These are phyloP conservation scores for Sclerodermus sp. DNA, from an alignment of 2,888 invertebrate species.

Conservation along the genomic window DNA sequence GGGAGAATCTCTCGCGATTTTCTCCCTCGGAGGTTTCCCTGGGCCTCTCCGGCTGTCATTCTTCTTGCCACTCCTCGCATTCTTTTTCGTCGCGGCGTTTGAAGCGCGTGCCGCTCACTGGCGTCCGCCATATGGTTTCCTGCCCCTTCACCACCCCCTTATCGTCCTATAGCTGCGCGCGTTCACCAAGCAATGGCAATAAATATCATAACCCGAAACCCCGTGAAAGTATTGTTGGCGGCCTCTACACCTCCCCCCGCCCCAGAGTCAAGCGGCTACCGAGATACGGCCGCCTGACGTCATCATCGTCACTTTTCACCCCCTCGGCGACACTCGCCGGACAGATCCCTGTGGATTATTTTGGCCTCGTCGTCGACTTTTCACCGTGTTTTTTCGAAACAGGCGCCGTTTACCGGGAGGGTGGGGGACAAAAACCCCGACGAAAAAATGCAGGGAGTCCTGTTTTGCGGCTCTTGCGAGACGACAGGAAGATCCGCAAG, in stretches of 20 bases:
- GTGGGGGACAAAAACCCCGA: too few species aligned
- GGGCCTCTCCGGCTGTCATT: not conserved
- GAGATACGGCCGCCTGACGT: too few species aligned
- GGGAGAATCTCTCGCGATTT: too few species aligned
- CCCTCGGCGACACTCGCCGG: too few species aligned
- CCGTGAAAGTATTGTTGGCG: constrained; percentile 28
- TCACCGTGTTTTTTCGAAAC: too few species aligned
- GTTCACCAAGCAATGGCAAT: constrained; percentile 35
- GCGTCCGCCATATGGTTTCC: constrained; percentile 40
- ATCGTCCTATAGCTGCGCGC: constrained; percentile 24
- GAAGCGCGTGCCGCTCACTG: constrained; percentile 31
- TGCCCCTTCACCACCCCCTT: constrained; percentile 28
- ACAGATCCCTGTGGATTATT: too few species aligned
- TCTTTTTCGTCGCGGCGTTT: constrained; percentile 24
- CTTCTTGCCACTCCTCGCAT: constrained; percentile 20
- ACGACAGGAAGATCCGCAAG: constrained; percentile 28
- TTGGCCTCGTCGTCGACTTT: too few species aligned
- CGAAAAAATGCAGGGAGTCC: too few species aligned
- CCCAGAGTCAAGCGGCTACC: not conserved
- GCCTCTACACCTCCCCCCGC: constrained; percentile 8
- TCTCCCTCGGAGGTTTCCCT: not conserved
- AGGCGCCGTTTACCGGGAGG: too few species aligned
- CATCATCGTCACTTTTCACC: too few species aligned
- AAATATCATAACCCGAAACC: constrained; percentile 38
- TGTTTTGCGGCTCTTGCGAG: too few species aligned